Base-by-base conservation (phyloP, 2,113 vertebrate species). In the Platichthys stellatus region DNA sequence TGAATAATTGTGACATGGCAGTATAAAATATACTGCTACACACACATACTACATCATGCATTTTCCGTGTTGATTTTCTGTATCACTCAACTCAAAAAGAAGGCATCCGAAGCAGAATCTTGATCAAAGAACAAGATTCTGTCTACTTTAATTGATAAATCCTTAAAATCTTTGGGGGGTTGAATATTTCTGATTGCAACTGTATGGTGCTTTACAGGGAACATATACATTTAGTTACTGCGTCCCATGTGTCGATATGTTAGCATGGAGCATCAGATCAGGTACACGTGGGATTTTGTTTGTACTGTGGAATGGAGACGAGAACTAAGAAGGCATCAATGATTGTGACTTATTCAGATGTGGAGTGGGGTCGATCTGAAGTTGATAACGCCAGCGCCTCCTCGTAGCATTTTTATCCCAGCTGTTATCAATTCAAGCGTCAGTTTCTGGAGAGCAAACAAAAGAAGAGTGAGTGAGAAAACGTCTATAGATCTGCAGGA, bases 351-450 rank as follows among this genome's bases (percentile, higher is more conserved):
- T 67, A 40, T 40, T 60, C 15, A 43, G 28, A 10, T 20, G 14
- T 24, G 43, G 26, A 78, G 62, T 43, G 47, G 35, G 69, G 47
- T 62, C 63, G 1, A 21, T 72, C 23, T 13, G 20, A 1, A 15
- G 58, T 12, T 72, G 17, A 23, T 35, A 43, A 57, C 24, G 20
- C 17, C 49, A 66, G 38, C 0, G 3, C 20, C n/a, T 68, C 53
- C 53, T 31, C 5, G 23, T 4, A 63, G 40, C 20, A 7, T 57
- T 59, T 49, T 63, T 63, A 51, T 64, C 64, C 71, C 49, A 63
- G 64, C 59, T 63, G 63, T 18, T 18, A 14, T 4, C 1, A 10
- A 38, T 21, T 53, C 4, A 26, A 73, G 61, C 18, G 24, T 59
- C 64, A 62, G 64, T 13, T 63, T 75, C 63, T 72, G 66, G 5